Evolutionary conservation across 2,888 invertebrate species (phyloP), one percentile per base, ranked within the genome.

Genomic region (Nemotelus pantherinus): DNA sequence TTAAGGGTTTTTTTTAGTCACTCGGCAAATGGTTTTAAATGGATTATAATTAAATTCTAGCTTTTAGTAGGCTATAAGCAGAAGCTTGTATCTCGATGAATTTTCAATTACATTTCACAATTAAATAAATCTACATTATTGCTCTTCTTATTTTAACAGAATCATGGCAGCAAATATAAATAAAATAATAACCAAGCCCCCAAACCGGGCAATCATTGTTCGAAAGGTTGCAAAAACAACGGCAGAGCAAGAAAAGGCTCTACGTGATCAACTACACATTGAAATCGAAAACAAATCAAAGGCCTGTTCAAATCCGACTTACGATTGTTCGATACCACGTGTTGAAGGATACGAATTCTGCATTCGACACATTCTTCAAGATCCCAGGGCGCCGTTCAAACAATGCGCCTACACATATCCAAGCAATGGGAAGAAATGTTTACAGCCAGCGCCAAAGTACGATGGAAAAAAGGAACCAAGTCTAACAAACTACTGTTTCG

Each of bases 351-450:
- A 93, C 80, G 90, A 91, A 79, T 95, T 92, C 86, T 98, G 97
- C 84, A 89, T 91, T 3, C 90, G 92, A 3, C 98, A 98, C 83
- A 95, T 97, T 80, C 87, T 97, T 71, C 91, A 93, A 82, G 97
- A 98, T 85, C 90, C 93, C 4, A 90, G 88, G 9, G 95, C 97
- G 0, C 96, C 96, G 0, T 98, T 92, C 85, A 92, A 91, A 80
- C 94, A 93, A 81, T 98, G 98, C 84, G 89, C 90, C 0, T 93
- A 91, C 85, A 89, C 93, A 80, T 90, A 90, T 85, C 82, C 90
- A 47, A 90, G 90, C 74, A 93, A 91, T 80, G 93, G 92, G 0
- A 92, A 93, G 81, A 89, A 93, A 79, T 97, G 97, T 84, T 87
- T 89, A n/a, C 90, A 93, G 83, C 93, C 96, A 0, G 94, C 95